Evolutionary conservation across 2,113 vertebrate genomes (phyloP).

Genomic region (Nasalis larvatus): DNA sequence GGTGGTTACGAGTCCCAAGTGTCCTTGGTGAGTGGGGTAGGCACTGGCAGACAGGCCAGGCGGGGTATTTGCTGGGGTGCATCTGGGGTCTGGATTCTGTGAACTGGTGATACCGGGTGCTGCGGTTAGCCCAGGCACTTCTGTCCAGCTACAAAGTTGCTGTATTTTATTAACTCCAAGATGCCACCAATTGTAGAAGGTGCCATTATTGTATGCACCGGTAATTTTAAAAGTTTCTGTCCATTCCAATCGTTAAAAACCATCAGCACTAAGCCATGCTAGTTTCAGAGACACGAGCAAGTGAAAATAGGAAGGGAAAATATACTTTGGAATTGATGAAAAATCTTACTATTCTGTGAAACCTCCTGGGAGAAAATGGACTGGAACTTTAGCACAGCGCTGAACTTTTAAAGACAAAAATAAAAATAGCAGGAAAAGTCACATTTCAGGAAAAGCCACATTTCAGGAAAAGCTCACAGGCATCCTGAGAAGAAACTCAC

Average conservation of each 20-base stretch:
- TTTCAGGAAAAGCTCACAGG: not conserved
- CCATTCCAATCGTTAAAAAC: not conserved
- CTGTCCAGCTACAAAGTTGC: not conserved
- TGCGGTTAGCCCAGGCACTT: not conserved
- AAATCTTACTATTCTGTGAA: not conserved
- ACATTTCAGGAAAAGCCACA: not conserved
- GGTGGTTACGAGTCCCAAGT: not conserved
- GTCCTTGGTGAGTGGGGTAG: rapidly evolving
- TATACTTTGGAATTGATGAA: not conserved
- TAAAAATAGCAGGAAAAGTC: not conserved
- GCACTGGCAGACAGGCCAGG: not conserved
- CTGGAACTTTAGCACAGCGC: not conserved
- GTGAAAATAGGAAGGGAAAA: not conserved
- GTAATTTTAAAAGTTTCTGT: not conserved
- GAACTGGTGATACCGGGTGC: not conserved
- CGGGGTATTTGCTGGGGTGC: not conserved
- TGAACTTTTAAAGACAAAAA: not conserved
- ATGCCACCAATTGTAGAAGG: not conserved
- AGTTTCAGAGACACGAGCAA: not conserved
- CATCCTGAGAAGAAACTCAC: not conserved
- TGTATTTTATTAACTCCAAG: not conserved
- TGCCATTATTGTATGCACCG: not conserved
- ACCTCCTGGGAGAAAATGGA: not conserved
- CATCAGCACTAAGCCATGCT: not conserved
- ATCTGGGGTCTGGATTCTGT: not conserved